Evolutionary conservation across 2,888 invertebrate genomes (phyloP).

Genomic region (Morpho achilles): DNA sequence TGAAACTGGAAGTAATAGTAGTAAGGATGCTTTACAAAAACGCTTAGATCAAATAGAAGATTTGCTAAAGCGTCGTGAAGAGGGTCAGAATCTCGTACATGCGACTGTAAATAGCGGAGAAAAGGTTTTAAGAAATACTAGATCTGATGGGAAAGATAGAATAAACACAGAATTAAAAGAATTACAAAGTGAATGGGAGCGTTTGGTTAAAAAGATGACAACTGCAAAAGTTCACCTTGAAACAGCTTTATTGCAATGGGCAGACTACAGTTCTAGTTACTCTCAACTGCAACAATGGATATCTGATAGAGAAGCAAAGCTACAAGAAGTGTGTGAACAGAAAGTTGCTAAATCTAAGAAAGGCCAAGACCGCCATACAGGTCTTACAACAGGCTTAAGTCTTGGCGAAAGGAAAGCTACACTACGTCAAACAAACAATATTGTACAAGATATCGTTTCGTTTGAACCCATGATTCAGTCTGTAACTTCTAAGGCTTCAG

Average conservation of each 20-base stretch:
- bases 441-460: constrained; percentile 97
- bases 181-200: constrained; percentile 95
- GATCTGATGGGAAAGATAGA: constrained; percentile 92
- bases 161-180: constrained; percentile 93
- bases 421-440: constrained; percentile 93
- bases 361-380: constrained; percentile 82
- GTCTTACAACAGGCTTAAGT: constrained; percentile 86
- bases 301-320: constrained; percentile 93
- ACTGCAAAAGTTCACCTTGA: constrained; percentile 95
- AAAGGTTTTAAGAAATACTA: constrained; percentile 91
- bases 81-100: constrained; percentile 92
- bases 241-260: constrained; percentile 95
- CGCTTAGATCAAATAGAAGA: constrained; percentile 89
- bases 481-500: constrained; percentile 94
- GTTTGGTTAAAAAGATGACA: constrained; percentile 93
- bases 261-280: constrained; percentile 96
- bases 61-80: constrained; percentile 88
- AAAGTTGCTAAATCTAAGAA: constrained; percentile 89
- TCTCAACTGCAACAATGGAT: constrained; percentile 97
- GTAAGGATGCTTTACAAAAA: constrained; percentile 89
- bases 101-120: constrained; percentile 93
- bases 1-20: constrained; percentile 87
- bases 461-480: constrained; percentile 99
- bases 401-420: constrained; percentile 93
- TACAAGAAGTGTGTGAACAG: constrained; percentile 93